Evolutionary conservation across 2,888 invertebrate species (phyloP).

Genomic region (Phorcus lineatus): DNA sequence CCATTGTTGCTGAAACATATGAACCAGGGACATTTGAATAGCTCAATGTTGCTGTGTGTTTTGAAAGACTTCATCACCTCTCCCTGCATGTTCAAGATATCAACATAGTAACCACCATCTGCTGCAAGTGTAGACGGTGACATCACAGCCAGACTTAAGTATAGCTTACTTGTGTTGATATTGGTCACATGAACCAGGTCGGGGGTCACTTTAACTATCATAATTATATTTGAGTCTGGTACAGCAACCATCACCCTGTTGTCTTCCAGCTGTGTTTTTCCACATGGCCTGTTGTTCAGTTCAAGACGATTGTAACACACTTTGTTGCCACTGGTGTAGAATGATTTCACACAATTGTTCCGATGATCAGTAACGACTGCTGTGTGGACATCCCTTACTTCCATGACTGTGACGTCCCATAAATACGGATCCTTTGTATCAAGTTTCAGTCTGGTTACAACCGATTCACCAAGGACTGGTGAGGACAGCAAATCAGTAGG

Average conservation of each 20-base stretch:
- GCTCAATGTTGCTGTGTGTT: no score
- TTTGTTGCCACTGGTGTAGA: not conserved
- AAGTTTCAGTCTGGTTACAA: not conserved
- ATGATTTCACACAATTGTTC: not conserved
- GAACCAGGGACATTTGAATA: no score
- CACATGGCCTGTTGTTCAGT: not conserved
- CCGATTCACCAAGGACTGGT: not conserved
- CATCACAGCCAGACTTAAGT: not conserved
- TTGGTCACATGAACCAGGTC: not conserved
- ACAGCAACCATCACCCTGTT: not conserved
- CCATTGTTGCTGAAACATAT: no score
- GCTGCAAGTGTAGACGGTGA: not conserved
- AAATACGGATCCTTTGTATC: not conserved
- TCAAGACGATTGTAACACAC: not conserved
- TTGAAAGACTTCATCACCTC: no score
- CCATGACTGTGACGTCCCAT: not conserved
- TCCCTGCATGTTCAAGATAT: no score
- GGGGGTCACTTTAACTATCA: not conserved
- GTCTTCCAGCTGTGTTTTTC: not conserved
- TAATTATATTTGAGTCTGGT: not conserved
- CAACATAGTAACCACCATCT: not conserved
- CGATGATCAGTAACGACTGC: not conserved
- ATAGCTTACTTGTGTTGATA: not conserved
- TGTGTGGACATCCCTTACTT: not conserved
- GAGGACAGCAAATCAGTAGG: not conserved